Evolutionary conservation across 1,140 invertebrate genomes (phyloP).

Genomic region (Marisa cornuarietis): DNA sequence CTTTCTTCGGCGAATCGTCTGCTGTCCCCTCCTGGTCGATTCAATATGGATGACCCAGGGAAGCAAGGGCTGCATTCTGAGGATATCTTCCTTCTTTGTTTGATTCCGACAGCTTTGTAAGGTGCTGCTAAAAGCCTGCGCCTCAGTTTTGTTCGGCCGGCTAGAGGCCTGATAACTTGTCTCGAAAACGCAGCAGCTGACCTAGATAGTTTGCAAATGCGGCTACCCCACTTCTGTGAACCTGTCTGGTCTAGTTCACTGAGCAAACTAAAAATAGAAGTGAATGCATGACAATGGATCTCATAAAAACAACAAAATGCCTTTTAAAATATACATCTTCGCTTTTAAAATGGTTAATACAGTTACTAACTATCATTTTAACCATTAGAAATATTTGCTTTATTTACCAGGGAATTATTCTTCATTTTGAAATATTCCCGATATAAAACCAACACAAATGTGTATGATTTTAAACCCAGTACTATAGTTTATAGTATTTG

Average conservation of each 20-base stretch:
- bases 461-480: not conserved
- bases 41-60: slow-evolving; percentile 22
- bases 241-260: slow-evolving; percentile 19
- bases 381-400: not conserved
- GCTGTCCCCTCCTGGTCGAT: slow-evolving; percentile 1
- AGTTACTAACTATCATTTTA: too few relatives aligned
- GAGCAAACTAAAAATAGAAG: slow-evolving; percentile 13
- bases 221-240: slow-evolving; percentile 1
- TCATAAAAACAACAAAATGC: not conserved
- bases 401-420: not conserved
- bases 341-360: not conserved
- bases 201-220: slow-evolving; percentile 4
- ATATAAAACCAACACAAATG: not conserved
- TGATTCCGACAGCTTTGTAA: not conserved
- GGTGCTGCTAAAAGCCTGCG: not conserved
- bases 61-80: not conserved
- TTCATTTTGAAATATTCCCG: not conserved
- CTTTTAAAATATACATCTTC: not conserved
- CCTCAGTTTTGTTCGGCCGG: not conserved
- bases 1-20: slow-evolving; percentile 5
- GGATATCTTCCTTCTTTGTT: not conserved
- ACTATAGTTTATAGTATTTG: too few relatives aligned
- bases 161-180: too few relatives aligned
- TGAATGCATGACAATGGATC: slow-evolving; percentile 14
- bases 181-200: not conserved